These are phyloP conservation scores for Oreocharis arfaki DNA, from an alignment of 2,113 vertebrate genomes.

Conservation along the genomic window DNA sequence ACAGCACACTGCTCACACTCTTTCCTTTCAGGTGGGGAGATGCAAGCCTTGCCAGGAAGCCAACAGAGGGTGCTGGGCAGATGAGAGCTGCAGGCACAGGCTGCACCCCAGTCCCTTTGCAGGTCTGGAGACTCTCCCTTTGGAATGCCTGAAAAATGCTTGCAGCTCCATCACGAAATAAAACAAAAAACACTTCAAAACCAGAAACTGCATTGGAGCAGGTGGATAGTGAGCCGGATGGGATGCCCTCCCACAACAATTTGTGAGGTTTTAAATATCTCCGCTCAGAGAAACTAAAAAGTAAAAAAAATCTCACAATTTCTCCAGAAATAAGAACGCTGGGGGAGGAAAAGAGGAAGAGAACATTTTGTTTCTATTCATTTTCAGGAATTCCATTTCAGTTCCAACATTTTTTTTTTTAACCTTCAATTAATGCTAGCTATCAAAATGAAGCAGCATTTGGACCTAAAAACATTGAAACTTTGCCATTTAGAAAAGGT, in stretches of 20 bases:
- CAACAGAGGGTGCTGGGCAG: not conserved
- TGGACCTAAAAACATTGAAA: slow-evolving; percentile 42
- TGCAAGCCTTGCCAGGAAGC: not conserved
- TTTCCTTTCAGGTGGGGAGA: not conserved
- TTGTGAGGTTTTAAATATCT: slow-evolving; percentile 33
- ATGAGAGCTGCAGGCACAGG: not conserved
- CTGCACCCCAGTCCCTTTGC: not conserved
- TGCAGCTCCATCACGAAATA: not conserved
- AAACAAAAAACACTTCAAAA: not conserved
- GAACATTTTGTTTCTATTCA: slow-evolving; percentile 53
- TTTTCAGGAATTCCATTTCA: slow-evolving; percentile 58
- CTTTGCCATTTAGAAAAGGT: slow-evolving; percentile 61
- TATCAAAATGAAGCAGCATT: slow-evolving; percentile 52
- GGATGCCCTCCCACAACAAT: slow-evolving; percentile 35
- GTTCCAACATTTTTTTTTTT: slow-evolving; percentile 50
- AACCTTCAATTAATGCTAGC: slow-evolving; percentile 55
- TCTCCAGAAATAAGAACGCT: slow-evolving; percentile 27
- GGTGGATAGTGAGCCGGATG: not conserved
- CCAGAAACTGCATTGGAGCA: not conserved
- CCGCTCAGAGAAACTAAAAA: not conserved
- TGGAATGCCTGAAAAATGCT: not conserved
- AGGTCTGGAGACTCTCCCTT: not conserved
- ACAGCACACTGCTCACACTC: not conserved
- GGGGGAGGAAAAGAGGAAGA: slow-evolving; percentile 53
- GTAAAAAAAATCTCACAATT: not conserved